Conservation (phyloP, 2,888 invertebrate genomes). For the Melipona beecheii region DNA sequence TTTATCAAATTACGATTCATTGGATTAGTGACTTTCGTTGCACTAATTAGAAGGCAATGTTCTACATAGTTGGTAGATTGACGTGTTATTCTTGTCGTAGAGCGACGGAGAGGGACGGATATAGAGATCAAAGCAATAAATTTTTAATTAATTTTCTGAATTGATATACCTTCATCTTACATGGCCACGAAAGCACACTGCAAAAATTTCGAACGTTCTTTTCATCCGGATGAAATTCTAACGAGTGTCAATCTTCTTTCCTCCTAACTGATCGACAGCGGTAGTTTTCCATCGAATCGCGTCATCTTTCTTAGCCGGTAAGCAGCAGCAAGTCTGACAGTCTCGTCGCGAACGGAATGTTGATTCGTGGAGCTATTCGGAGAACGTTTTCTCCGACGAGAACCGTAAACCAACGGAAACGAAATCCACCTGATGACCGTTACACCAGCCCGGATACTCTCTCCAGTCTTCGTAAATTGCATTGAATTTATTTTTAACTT, state of each 20-base stretch:
- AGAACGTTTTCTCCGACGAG: conserved; percentile 39
- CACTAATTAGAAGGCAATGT: no score
- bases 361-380: conserved; percentile 47
- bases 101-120: neutral
- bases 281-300: conserved; percentile 34
- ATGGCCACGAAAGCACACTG: neutral
- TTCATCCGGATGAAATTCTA: conserved; percentile 47
- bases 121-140: neutral
- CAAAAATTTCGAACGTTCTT: conserved; percentile 26
- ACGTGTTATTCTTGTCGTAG: neutral
- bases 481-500: neutral
- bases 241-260: conserved; percentile 39
- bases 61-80: neutral
- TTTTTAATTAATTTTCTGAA: no score
- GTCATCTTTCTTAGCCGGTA: conserved; percentile 19
- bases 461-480: neutral
- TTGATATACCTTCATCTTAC: no score
- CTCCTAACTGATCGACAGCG: conserved; percentile 27
- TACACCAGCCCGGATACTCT: neutral
- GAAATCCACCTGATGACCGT: conserved; percentile 27
- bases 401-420: conserved; percentile 52
- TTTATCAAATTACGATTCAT: neutral
- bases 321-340: conserved; percentile 28
- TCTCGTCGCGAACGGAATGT: conserved; percentile 37
- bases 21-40: neutral